phyloP scores from a whole-genome alignment of 2,113 vertebrate genomes.

The Pogonocichla stellata region DNA sequence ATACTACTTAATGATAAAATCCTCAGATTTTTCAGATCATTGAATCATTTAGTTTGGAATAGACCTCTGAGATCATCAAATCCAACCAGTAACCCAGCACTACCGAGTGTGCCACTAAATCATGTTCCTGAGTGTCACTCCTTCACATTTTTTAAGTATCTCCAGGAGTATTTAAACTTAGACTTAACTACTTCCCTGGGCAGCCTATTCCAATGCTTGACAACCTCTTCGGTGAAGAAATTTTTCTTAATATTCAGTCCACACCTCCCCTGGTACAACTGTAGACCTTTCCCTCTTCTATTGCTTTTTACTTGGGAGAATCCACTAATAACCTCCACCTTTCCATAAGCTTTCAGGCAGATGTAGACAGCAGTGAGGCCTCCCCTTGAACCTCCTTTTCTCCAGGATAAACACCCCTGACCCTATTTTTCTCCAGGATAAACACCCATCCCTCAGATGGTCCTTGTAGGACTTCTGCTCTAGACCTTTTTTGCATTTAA shows the following conservation, averaged over 20 bases:
- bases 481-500: neutral
- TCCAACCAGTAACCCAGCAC: neutral
- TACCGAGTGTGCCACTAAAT: neutral
- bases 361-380: neutral
- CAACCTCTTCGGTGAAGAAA: neutral
- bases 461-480: neutral
- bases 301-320: neutral
- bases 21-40: neutral
- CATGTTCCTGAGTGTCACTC: neutral
- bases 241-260: neutral
- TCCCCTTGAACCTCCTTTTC: neutral
- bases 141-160: fast-evolving
- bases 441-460: neutral
- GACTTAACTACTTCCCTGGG: neutral
- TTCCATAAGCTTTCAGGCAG: neutral
- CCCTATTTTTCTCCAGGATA: neutral
- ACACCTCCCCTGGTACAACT: neutral
- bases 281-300: neutral
- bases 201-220: neutral
- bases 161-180: neutral
- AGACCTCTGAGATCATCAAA: neutral
- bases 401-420: neutral
- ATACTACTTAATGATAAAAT: neutral
- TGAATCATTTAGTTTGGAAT: neutral
- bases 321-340: neutral